A percentile compares a stretch with the other conserved stretches of the same genome.
phyloP scores from a whole-genome alignment of 2,113 vertebrate species.

The Brienomyrus brachyistius region DNA sequence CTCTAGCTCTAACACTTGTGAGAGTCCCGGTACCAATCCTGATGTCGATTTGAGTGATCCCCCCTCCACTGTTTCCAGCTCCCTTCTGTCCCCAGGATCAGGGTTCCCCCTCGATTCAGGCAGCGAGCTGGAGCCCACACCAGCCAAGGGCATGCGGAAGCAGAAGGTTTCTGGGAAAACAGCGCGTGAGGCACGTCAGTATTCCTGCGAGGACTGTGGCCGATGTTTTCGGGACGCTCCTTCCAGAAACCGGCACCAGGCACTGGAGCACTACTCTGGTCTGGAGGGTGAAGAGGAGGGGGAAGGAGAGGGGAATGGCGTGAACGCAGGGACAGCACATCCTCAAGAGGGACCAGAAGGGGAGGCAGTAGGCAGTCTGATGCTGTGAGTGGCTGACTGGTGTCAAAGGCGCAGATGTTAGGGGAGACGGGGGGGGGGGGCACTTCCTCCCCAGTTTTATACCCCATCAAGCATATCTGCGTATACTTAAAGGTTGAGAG shows the following conservation, averaged over 20 bases:
- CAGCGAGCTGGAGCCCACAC: background rate
- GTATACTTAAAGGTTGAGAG: too few relatives aligned
- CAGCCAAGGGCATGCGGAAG: background rate
- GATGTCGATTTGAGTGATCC: background rate
- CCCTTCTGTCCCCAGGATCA: background rate
- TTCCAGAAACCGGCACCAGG: conserved; percentile 64
- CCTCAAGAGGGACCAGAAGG: conserved; percentile 14
- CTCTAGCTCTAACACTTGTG: conserved; percentile 11
- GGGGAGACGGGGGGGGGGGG: too few relatives aligned
- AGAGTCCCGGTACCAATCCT: background rate
- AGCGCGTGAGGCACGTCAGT: conserved; percentile 37
- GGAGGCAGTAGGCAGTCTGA: conserved; percentile 6
- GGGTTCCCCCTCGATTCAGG: background rate
- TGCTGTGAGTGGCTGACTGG: background rate
- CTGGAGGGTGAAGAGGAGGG: conserved; percentile 30
- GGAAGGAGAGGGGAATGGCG: conserved; percentile 24
- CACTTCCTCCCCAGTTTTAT: too few relatives aligned
- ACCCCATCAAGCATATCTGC: too few relatives aligned
- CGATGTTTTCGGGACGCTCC: conserved; percentile 60
- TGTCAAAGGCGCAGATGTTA: background rate
- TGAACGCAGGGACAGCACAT: conserved; percentile 12
- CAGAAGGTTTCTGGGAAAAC: background rate
- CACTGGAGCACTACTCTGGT: conserved; percentile 51
- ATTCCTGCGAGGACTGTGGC: conserved; percentile 65
- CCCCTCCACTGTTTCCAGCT: background rate